Evolutionary conservation across 2,797 vertebrate genomes (phyloP), one percentile per base, ranked within the genome.

Genomic region (Phrynocephalus guinanensis): DNA sequence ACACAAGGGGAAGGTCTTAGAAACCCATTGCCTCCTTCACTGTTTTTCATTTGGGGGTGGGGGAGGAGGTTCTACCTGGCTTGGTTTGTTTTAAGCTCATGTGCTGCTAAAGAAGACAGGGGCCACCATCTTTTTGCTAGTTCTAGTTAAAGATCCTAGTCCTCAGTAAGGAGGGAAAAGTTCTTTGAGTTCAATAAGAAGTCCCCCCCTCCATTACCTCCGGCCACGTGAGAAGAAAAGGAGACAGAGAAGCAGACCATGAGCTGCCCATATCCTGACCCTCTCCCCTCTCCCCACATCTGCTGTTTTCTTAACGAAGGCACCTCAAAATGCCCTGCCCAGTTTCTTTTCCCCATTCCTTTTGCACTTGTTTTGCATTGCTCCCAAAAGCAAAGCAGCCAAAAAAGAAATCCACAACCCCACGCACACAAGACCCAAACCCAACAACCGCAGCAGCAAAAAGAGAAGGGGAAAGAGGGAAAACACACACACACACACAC

Each of bases 301-400:
- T 90, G 50, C 1, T 93, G 91, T 82, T 56, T 6, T 70, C n/a
- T n/a, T 44, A 15, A 79, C 30, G 11, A n/a, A 71, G 2, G 15
- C 63, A 1, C 3, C 15, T n/a, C 67, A 82, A 77, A 48, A 33
- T 73, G 71, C 71, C 1, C 13, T 13, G 5, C 1, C 13, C 52
- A 56, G 8, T 22, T 50, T 50, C 5, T 13, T 1, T 13, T 38
- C 9, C 5, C 11, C 24, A 44, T 6, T 6, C 15, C 22, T 66
- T 66, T 95, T 94, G 92, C 86, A 66, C 85, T 67, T 96, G 94
- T 96, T 95, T 96, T 94, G 95, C 94, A 94, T 33, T 24, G 20
- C 7, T 10, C 30, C 38, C 11, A 80, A 73, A 73, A 73, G 6
- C 30, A 81, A 83, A 82, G 52, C 5, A n/a, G 30, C 63, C 50